Evolutionary conservation across 2,113 vertebrate species (phyloP).

Genomic region (Gobiocypris rarus): DNA sequence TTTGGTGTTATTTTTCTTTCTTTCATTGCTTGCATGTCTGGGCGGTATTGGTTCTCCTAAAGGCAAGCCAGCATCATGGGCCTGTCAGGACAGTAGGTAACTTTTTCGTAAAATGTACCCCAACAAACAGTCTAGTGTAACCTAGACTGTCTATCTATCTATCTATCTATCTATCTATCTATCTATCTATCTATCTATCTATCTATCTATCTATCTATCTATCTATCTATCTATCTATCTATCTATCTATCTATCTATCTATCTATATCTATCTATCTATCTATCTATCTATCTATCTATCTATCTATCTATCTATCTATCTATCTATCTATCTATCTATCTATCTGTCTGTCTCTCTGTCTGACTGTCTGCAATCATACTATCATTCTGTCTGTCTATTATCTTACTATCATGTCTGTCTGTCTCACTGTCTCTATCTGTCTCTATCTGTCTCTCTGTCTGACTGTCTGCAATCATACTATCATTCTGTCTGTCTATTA

Average conservation of each 20-base stretch:
- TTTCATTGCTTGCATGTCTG: conserved; percentile 23
- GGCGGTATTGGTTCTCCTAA: conserved; percentile 44
- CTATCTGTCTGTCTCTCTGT: no score
- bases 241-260: not conserved
- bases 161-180: not conserved
- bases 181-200: no score
- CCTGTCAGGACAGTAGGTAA: conserved; percentile 82
- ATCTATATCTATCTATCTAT: not conserved
- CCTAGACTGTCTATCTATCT: not conserved
- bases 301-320: no score
- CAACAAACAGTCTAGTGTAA: not conserved
- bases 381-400: no score
- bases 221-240: not conserved
- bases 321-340: no score
- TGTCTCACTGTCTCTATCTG: no score
- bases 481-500: no score
- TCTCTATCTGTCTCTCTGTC: no score
- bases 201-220: not conserved
- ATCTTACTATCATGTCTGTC: no score
- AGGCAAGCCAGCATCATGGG: conserved; percentile 75
- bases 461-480: no score
- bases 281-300: no score
- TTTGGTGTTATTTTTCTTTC: conserved; percentile 35
- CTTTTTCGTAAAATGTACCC: conserved; percentile 63
- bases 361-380: no score